Base-by-base conservation (phyloP, 2,797 vertebrate species). In the Limnodromus scolopaceus region DNA sequence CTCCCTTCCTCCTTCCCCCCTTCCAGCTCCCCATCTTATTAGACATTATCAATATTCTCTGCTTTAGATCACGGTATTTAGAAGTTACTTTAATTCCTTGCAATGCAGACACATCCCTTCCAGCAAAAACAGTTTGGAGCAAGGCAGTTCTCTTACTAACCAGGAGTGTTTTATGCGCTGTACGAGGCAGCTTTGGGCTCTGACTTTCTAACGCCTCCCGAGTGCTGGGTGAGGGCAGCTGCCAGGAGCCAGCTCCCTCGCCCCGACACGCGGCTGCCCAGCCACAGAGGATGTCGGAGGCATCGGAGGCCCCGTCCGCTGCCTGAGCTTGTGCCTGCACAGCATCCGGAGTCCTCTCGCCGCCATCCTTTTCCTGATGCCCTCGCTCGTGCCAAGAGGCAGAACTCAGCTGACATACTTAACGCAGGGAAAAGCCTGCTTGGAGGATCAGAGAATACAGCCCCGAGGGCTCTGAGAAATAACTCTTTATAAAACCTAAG, bases 401-500 rank as follows among this genome's bases (percentile, higher is more conserved):
- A 84, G 46, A 58, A 39, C 55, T 91, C 17, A 0, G 72, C 41
- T 85, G 79, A 78, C 57, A 72, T 28, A 45, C 34, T 87, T 80
- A 87, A 83, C 0, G 0, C 48, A 49, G 76, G 41, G 48, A 55
- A 95, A 80, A 83, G 68, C 39, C 32, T 68, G 18, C 63, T 84
- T 19, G 25, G 36, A 88, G 76, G 61, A 93, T 61, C 79, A 66
- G 65, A 78, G 76, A 79, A 58, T 14, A 60, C 25, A 45, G 63
- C 65, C 83, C 70, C 0, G 1, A 70, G 65, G 80, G 77, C 77
- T 82, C 48, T 55, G 54, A 92, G 92, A 92, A 96, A 63, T 63
- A 78, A 72, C 24, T 39, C 87, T 82, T 84, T 87, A 53, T 92
- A 76, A 90, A 89, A 78, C 19, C 11, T 34, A 66, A 90, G 39